A percentile compares a stretch with the other conserved stretches of the same genome.
phyloP scores from a whole-genome alignment of 2,797 vertebrate species.

The Ceryle rudis region DNA sequence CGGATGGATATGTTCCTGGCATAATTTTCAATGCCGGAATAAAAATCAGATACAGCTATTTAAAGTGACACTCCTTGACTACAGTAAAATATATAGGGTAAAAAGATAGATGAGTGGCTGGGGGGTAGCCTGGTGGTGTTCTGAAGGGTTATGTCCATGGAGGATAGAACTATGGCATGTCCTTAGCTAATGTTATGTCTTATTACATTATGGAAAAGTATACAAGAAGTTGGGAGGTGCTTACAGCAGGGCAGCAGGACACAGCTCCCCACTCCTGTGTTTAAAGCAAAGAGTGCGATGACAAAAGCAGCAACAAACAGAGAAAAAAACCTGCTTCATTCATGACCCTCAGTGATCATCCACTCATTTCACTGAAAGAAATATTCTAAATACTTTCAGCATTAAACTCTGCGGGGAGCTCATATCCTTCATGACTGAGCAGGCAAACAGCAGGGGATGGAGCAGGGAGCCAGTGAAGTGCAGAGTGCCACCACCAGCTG shows the following conservation, averaged over 20 bases:
- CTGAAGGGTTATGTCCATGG: neutral
- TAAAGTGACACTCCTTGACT: neutral
- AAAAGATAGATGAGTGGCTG: neutral
- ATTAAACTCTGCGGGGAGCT: neutral
- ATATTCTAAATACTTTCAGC: neutral
- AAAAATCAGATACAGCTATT: neutral
- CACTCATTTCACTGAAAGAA: neutral
- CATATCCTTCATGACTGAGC: neutral
- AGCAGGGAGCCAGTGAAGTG: neutral
- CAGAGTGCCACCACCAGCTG: neutral
- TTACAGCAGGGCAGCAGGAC: neutral
- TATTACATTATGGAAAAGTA: neutral
- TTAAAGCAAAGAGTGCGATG: neutral
- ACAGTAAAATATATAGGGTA: neutral
- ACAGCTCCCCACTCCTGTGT: rapidly evolving
- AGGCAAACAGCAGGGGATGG: neutral
- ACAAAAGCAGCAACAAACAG: neutral
- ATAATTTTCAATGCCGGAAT: neutral
- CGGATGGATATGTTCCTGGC: neutral
- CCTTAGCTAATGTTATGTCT: neutral
- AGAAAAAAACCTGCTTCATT: neutral
- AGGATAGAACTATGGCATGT: neutral
- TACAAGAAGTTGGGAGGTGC: neutral
- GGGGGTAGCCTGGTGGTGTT: neutral
- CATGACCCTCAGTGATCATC: neutral